Evolutionary conservation across 2,888 invertebrate species (phyloP).

Genomic region (Atherix ibis): DNA sequence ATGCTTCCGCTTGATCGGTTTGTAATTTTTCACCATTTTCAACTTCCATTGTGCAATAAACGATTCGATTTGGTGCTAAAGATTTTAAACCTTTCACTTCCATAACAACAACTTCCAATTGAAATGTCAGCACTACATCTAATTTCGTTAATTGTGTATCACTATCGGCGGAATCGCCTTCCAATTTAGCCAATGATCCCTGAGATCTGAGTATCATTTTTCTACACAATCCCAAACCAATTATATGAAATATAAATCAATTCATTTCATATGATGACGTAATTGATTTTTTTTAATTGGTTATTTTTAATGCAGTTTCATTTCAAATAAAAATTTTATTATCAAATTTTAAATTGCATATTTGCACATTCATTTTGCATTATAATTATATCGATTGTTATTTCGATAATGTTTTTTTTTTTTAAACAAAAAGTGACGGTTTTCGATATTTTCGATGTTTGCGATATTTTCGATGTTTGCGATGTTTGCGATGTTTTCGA

Average conservation of each 20-base stretch:
- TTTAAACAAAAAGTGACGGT: no score
- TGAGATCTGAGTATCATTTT: conserved; percentile 56
- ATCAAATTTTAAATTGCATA: no score
- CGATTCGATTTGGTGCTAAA: conserved; percentile 90
- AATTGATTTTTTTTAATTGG: no score
- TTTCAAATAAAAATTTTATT: no score
- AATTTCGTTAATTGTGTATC: conserved; percentile 93
- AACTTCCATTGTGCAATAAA: conserved; percentile 99
- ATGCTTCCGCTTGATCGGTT: conserved; percentile 98
- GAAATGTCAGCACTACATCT: conserved; percentile 94
- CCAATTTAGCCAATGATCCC: conserved; percentile 82
- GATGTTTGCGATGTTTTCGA: no score
- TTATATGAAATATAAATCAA: not conserved
- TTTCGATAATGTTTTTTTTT: no score
- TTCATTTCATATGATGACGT: not conserved
- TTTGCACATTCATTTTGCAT: no score
- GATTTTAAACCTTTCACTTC: conserved; percentile 97
- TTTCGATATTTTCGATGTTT: no score
- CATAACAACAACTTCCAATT: conserved; percentile 96
- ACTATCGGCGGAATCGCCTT: conserved; percentile 87
- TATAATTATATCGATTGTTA: no score
- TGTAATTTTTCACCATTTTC: conserved; percentile 98
- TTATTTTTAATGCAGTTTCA: not conserved
- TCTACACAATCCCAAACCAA: no score
- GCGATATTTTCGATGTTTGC: no score